phyloP scores from a whole-genome alignment of 2,797 vertebrate species.

The Acanthornis magna region DNA sequence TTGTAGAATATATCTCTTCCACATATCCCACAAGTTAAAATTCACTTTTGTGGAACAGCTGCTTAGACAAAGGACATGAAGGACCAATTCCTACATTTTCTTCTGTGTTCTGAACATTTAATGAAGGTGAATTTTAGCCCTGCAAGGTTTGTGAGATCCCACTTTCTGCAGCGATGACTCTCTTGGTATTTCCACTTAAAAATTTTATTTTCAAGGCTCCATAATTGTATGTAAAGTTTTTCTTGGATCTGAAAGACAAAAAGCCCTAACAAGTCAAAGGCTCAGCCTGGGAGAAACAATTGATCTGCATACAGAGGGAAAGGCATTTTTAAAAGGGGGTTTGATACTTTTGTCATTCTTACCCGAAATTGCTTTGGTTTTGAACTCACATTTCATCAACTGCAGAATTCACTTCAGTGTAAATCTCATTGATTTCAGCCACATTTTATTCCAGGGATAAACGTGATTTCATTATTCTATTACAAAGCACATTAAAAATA shows the following conservation, averaged over 20 bases:
- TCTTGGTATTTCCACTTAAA: conserved; percentile 28
- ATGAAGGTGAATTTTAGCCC: background rate
- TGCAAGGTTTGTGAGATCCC: background rate
- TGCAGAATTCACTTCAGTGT: background rate
- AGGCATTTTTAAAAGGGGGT: background rate
- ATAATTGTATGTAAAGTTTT: conserved; percentile 42
- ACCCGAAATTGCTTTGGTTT: background rate
- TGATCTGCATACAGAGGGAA: background rate
- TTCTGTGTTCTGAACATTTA: background rate
- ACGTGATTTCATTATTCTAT: conserved; percentile 10
- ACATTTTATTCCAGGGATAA: conserved; percentile 19
- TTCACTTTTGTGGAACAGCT: background rate
- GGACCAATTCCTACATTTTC: background rate
- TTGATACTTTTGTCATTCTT: background rate
- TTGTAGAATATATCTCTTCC: background rate
- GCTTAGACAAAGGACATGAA: background rate
- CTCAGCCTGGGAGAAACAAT: conserved; percentile 14
- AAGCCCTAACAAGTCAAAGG: background rate
- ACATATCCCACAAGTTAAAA: background rate
- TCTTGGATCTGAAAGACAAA: conserved; percentile 24
- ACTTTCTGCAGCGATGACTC: background rate
- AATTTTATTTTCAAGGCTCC: conserved; percentile 31
- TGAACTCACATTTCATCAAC: conserved; percentile 24
- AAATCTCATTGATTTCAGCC: conserved; percentile 37
- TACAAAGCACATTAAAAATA: conserved; percentile 37